phyloP scores from a whole-genome alignment of 2,113 vertebrate genomes.

The Hypomesus transpacificus region DNA sequence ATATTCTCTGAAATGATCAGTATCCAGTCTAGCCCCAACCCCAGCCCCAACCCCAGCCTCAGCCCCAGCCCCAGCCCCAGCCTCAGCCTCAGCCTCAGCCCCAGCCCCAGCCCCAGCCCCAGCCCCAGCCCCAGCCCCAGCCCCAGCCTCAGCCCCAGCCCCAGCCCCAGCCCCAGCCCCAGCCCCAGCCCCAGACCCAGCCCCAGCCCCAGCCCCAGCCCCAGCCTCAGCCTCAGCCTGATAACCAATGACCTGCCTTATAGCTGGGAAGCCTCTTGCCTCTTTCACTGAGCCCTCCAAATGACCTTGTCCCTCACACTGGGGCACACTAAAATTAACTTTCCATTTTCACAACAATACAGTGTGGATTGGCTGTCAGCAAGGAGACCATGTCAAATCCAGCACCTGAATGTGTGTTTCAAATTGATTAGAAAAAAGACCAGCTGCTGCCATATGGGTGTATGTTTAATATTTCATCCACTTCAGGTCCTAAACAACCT shows the following conservation, averaged over 20 bases:
- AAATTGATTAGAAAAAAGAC: slow-evolving; percentile 19
- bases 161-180: neutral
- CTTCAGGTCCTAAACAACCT: neutral
- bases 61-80: neutral
- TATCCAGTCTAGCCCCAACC: no score
- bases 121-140: neutral
- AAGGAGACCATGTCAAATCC: slow-evolving; percentile 19
- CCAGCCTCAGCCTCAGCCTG: slow-evolving; percentile 7
- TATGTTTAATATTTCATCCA: slow-evolving; percentile 14
- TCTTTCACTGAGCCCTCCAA: slow-evolving; percentile 31
- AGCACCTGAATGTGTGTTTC: slow-evolving; percentile 11
- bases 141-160: neutral
- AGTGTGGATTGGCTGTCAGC: slow-evolving; percentile 34
- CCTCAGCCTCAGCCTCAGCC: slow-evolving; percentile 14
- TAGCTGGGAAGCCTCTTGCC: neutral
- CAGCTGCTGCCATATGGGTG: slow-evolving; percentile 11
- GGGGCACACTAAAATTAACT: slow-evolving; percentile 40
- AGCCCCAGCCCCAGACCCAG: neutral
- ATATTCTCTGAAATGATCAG: no score
- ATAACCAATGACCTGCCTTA: slow-evolving; percentile 5
- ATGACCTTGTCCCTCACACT: slow-evolving; percentile 46
- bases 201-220: neutral
- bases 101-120: neutral
- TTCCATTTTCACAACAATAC: slow-evolving; percentile 48
- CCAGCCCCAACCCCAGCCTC: neutral